Base-by-base conservation (phyloP, 2,113 vertebrate species). In the Laticauda laticaudata region DNA sequence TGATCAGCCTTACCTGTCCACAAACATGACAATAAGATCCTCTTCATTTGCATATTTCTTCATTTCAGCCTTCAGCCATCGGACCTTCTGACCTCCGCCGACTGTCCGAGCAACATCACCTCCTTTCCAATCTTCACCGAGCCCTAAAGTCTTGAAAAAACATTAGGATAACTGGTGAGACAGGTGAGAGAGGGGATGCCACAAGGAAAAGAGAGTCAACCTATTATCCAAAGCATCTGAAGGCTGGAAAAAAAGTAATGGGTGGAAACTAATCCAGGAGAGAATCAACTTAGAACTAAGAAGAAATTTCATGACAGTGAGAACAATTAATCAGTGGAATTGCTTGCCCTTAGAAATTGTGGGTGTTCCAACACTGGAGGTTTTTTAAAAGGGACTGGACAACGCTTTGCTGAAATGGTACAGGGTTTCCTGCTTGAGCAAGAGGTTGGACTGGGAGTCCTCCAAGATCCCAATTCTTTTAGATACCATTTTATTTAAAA, bases 61-160 rank as follows among this genome's bases (percentile, higher is more conserved):
- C 94, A 99, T 98, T 94, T 98, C 98, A 11, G 97, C 97, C 96
- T 98, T 98, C 92, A 99, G 92, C 98, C 98, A 99, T n/a, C 99
- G 96, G 29, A 99, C 99, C 95, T 99, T 99, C 98, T 99, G 99
- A 12, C 99, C 99, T 75, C 99, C 99, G 0, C 99, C 99, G 0
- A 99, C 98, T 0, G 99, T 99, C 15, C 96, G 96, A 3, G 97
- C 97, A 15, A 98, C 98, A 88, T 98, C 97, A 0, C 98, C 98
- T 5, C 98, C 99, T 92, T 95, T 98, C 99, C 99, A 99, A 34
- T 97, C 92, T 89, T 98, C 95, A 29, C 97, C 97, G 81, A 98
- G 95, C 51, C 97, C 98, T 91, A 98, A 95, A 10, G 97, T 97
- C 98, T 98, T 92, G 55, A 4, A 48, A 34, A n/a, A 26, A 45